Base-by-base conservation (phyloP, 2,797 vertebrate genomes). In the Muraenolepis orangiensis region DNA sequence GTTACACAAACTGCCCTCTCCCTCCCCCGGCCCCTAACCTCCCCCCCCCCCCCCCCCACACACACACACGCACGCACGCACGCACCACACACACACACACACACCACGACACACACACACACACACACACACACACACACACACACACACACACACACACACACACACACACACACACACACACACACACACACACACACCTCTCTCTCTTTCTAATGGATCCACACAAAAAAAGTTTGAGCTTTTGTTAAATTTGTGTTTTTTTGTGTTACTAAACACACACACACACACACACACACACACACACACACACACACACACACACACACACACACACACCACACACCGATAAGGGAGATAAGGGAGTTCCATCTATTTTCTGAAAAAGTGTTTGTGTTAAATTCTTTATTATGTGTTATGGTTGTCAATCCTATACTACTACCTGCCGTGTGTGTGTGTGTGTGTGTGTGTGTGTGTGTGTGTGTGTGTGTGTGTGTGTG, bases 1-100 rank as follows among this genome's bases (percentile, higher is more conserved):
- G 82, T 88, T 87, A 89, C 86, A 64, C 57, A 64, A 85, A 84
- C 3, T 20, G 28, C 72, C 0, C 80, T 3, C 64, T 26, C 64
- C 64, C 3, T 20, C 20, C 72, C 0, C 80, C 6, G 26, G 26
- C 64, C 64, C 28, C n/a, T 51, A 42, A 16, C 13, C 40, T 6
- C 57, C 57, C 23, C 64, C 64, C 23, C 64, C 64, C 64, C 64
- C 64, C 23, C 10, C 64, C 64, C 36, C 36, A 38, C 36, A 38
- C 36, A 38, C 36, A 38, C 36, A 12, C 36, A 5, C 36, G 10
- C 36, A 38, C 36, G 1, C 36, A 38, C 36, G 10, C 36, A 38
- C 36, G 11, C 36, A 38, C 36, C 8, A 10, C 11, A 46, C 18
- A 51, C 20, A 6, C 0, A 6, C 20, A 51, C 46, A 51, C 46